Evolutionary conservation across 2,113 vertebrate genomes (phyloP), one percentile per base, ranked within the genome.

Genomic region (Phylloscopus trochilus): DNA sequence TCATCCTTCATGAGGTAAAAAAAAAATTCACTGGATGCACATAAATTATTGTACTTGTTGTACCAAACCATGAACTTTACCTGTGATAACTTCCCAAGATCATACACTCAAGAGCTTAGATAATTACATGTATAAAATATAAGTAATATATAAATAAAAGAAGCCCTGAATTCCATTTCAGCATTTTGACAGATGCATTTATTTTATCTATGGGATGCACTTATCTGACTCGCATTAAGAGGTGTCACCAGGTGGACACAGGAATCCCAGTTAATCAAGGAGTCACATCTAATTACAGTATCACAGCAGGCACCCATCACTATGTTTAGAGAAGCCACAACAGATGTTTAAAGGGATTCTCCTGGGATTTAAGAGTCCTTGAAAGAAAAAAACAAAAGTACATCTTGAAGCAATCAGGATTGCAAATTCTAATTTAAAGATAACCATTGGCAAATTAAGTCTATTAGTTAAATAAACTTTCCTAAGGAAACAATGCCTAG

Each of bases 401-500:
- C 92, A 96, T 92, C 86, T 96, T 97, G 96, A 98, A 97, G 79
- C 87, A 86, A 97, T 96, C 81, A 90, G 93, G 85, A 96, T 28
- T 93, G 56, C 63, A 94, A 91, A 87, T 75, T 93, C 63, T 89
- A 92, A 93, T 88, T 91, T 85, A 69, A 91, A 97, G 95, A 92
- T 91, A 96, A 97, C 77, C 51, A 87, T 37, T 83, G 73, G 55
- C 68, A 96, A 95, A 96, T 96, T 39, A 86, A 59, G 60, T 20
- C 39, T 33, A 68, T 89, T 47, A 90, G 87, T 93, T 92, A 96
- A 95, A 93, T 81, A 94, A 96, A 87, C 70, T 69, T 94, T 91
- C 49, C 81, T 70, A n/a, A 87, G 83, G 59, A 74, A 41, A 81
- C 26, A 66, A 30, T 41, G 60, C 51, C 79, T 81, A 7, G 10